Conservation (phyloP, 2,113 vertebrate genomes). For the Peromyscus californicus region DNA sequence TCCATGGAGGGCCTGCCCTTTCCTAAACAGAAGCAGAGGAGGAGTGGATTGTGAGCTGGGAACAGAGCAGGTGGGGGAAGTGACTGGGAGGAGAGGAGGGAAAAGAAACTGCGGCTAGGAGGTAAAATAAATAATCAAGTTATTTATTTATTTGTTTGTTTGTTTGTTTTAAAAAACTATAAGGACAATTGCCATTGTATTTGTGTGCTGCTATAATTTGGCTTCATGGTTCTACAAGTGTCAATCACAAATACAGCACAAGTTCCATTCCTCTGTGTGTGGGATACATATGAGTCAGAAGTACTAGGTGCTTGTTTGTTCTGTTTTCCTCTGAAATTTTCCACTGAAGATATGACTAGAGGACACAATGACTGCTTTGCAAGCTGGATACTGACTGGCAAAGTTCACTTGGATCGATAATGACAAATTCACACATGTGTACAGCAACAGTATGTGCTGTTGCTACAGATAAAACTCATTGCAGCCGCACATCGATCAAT, state of each 20-base stretch:
- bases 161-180: background rate
- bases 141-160: no score
- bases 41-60: background rate
- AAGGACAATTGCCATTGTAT: background rate
- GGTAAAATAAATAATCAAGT: background rate
- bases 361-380: background rate
- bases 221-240: background rate
- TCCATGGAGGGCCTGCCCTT: background rate
- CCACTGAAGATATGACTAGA: background rate
- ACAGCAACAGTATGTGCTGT: background rate
- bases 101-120: background rate
- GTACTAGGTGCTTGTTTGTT: conserved; percentile 19
- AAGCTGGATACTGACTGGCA: background rate
- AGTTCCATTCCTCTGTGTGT: background rate
- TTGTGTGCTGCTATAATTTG: background rate
- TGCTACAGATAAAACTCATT: conserved; percentile 3
- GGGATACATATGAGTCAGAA: background rate
- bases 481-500: background rate
- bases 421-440: conserved; percentile 30
- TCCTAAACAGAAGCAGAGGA: background rate
- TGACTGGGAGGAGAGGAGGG: background rate
- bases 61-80: background rate
- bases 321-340: conserved; percentile 5
- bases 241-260: background rate
- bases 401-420: conserved; percentile 23